Evolutionary conservation across 2,888 invertebrate species (phyloP).

Genomic region (Serrognathus titanus): DNA sequence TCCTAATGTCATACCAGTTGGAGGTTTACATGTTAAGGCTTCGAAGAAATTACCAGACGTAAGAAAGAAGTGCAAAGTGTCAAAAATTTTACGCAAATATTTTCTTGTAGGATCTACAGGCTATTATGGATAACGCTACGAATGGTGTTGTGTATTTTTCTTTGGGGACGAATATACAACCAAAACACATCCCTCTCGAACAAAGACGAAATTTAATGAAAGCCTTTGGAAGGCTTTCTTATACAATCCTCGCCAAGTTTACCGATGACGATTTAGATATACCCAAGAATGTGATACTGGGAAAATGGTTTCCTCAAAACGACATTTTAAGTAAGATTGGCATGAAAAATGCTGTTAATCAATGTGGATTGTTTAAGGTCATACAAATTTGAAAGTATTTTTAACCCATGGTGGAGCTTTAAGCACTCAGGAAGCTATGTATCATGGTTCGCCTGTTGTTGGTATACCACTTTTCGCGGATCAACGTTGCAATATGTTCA

Average conservation of each 20-base stretch:
- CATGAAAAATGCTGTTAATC: background rate
- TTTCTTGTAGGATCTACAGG: conserved; percentile 14
- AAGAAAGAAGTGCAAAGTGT: conserved; percentile 7
- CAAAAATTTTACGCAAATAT: background rate
- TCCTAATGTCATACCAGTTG: conserved; percentile 43
- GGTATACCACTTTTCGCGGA: conserved; percentile 39
- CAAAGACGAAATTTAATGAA: conserved; percentile 29
- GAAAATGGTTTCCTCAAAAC: conserved; percentile 44
- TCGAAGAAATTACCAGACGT: conserved; percentile 34
- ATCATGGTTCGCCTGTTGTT: conserved; percentile 29
- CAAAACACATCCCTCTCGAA: conserved; percentile 27
- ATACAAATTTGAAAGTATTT: conserved; percentile 29
- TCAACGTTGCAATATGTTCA: conserved; percentile 35
- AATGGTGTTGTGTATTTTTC: conserved; percentile 42
- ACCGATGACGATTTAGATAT: conserved; percentile 33
- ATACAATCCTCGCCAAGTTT: conserved; percentile 42
- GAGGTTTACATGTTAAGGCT: conserved; percentile 38
- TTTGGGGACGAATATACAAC: conserved; percentile 39
- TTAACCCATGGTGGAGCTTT: conserved; percentile 34
- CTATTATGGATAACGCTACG: conserved; percentile 33
- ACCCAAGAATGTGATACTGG: conserved; percentile 39
- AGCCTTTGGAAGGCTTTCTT: conserved; percentile 39
- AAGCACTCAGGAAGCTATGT: conserved; percentile 31
- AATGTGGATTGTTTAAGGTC: conserved; percentile 30
- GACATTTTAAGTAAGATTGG: conserved; percentile 38